phyloP scores from a whole-genome alignment of 92 coral and sea anemone genomes.

The Parazoanthus darwini region DNA sequence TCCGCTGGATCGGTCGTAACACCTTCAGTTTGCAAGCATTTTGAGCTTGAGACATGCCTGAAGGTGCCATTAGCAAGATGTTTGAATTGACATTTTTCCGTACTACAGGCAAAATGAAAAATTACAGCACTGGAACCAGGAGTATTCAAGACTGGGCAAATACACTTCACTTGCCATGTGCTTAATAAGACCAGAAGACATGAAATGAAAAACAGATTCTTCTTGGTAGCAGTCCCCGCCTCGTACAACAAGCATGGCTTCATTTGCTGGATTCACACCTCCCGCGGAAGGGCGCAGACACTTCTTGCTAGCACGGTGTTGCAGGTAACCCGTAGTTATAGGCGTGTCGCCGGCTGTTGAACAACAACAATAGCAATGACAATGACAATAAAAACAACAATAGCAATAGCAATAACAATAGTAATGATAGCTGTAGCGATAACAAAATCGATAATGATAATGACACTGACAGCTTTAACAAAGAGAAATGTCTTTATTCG shows the following conservation, averaged over 20 bases:
- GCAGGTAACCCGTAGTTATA: constrained; percentile 17
- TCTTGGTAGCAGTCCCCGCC: constrained; percentile 32
- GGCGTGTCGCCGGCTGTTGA: constrained; percentile 29
- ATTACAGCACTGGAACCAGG: not conserved
- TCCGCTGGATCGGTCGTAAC: not conserved
- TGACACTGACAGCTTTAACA: too few relatives aligned
- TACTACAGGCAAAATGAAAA: not conserved
- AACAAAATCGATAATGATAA: too few relatives aligned
- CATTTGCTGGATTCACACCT: not conserved
- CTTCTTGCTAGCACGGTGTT: constrained; percentile 29
- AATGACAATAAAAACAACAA: too few relatives aligned
- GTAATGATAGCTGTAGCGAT: too few relatives aligned
- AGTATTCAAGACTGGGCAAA: not conserved
- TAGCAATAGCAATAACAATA: too few relatives aligned
- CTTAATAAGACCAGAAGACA: constrained; percentile 20
- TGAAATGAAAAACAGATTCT: constrained; percentile 9
- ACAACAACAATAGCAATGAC: not conserved
- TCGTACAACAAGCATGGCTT: not conserved
- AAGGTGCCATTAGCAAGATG: not conserved
- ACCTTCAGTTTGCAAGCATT: not conserved
- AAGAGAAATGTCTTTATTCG: too few relatives aligned
- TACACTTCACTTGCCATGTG: constrained; percentile 35
- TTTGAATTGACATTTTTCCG: not conserved
- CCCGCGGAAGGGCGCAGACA: not conserved
- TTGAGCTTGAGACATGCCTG: not conserved